Conservation (phyloP, 2,113 vertebrate species). For the Sinocyclocheilus anshuiensis region DNA sequence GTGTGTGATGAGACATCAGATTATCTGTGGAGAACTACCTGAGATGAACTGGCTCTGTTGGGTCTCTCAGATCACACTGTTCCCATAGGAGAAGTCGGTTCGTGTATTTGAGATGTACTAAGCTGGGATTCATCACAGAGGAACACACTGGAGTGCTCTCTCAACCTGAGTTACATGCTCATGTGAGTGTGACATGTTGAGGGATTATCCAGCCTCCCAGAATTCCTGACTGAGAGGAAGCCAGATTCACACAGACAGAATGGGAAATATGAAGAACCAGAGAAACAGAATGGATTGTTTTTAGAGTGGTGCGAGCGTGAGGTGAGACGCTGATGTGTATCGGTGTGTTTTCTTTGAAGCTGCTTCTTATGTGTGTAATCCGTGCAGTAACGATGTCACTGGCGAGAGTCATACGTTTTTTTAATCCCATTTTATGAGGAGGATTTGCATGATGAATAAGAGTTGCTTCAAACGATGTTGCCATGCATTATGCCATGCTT, state of each 20-base stretch:
- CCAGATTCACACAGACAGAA: constrained; percentile 27
- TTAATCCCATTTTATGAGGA: background rate
- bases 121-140: background rate
- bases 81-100: background rate
- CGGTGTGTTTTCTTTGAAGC: background rate
- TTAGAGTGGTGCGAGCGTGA: background rate
- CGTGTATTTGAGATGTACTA: background rate
- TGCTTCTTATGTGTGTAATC: background rate
- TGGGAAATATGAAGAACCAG: background rate
- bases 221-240: constrained; percentile 17
- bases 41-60: constrained; percentile 7
- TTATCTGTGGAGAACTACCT: background rate
- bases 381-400: background rate
- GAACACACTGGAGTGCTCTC: constrained; percentile 19
- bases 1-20: background rate
- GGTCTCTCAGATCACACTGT: background rate
- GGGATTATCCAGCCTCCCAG: constrained; percentile 14
- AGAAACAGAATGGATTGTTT: background rate
- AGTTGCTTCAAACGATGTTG: constrained; percentile 21
- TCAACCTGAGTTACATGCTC: constrained; percentile 25
- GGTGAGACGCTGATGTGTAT: background rate
- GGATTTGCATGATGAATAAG: constrained; percentile 19
- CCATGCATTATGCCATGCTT: background rate
- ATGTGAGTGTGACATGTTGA: constrained; percentile 28
- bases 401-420: background rate